A percentile compares a stretch with the other conserved stretches of the same genome.
Evolutionary conservation across 1,140 invertebrate species (phyloP).

Genomic region (Lucilia sericata): DNA sequence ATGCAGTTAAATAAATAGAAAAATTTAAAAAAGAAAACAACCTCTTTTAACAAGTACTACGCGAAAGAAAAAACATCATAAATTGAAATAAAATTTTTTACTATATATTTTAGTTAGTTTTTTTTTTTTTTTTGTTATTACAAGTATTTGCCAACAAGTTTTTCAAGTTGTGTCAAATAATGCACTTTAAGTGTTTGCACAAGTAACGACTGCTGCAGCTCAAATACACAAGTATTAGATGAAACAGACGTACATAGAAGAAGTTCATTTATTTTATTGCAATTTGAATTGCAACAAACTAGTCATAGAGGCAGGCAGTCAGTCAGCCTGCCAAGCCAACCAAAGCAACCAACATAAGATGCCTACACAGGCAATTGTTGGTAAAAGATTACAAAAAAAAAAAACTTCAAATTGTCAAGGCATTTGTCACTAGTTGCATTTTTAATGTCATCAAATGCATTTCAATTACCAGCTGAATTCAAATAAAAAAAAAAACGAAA

Average conservation of each 20-base stretch:
- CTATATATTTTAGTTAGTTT: too few relatives aligned
- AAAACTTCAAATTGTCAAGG: constrained; percentile 35
- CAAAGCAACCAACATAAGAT: too few relatives aligned
- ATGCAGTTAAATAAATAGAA: too few relatives aligned
- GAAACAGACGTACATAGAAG: neutral
- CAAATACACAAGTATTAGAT: neutral
- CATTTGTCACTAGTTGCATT: constrained; percentile 37
- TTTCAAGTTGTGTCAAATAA: constrained; percentile 12
- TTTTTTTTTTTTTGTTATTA: neutral
- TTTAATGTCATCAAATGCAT: constrained; percentile 41
- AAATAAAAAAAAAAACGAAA: too few relatives aligned
- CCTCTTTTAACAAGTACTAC: too few relatives aligned
- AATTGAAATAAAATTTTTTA: too few relatives aligned
- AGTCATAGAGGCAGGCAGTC: neutral
- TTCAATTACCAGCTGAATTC: constrained; percentile 5
- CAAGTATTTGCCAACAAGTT: neutral
- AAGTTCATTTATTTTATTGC: constrained; percentile 19
- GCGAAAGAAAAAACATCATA: too few relatives aligned
- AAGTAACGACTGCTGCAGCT: too few relatives aligned
- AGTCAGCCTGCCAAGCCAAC: too few relatives aligned
- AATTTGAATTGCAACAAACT: neutral
- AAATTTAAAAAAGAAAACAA: too few relatives aligned
- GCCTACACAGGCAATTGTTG: too few relatives aligned
- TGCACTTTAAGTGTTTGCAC: neutral
- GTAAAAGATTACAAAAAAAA: neutral